A percentile compares a stretch with the other conserved stretches of the same genome.
These are phyloP conservation scores for Agrotis ipsilon DNA, from an alignment of 2,888 invertebrate species.

Conservation along the genomic window DNA sequence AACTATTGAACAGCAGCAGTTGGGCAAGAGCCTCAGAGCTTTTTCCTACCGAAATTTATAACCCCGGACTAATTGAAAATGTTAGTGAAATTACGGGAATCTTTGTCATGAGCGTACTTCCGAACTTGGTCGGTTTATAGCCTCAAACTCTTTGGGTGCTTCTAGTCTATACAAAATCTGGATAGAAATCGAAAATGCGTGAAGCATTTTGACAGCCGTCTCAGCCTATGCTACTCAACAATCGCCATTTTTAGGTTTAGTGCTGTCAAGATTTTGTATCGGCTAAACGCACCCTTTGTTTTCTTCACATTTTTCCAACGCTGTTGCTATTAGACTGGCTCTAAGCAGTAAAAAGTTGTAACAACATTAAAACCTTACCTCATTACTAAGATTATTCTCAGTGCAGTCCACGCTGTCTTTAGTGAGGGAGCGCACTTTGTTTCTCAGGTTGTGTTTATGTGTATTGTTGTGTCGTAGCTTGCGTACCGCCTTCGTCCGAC, in stretches of 20 bases:
- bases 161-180: too few relatives aligned
- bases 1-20: too few relatives aligned
- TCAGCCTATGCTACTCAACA: too few relatives aligned
- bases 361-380: constrained; percentile 70
- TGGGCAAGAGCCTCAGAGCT: not conserved
- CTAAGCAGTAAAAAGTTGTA: constrained; percentile 55
- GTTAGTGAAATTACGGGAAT: constrained; percentile 61
- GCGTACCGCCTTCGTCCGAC: constrained; percentile 94
- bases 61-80: constrained; percentile 51
- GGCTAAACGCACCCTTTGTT: too few relatives aligned
- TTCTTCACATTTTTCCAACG: constrained; percentile 80
- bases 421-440: constrained; percentile 84
- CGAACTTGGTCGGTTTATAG: constrained; percentile 74
- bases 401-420: constrained; percentile 84
- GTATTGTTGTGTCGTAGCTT: constrained; percentile 92
- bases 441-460: constrained; percentile 88
- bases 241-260: too few relatives aligned
- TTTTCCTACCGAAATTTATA: not conserved
- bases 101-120: constrained; percentile 78
- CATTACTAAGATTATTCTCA: constrained; percentile 81
- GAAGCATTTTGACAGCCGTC: too few relatives aligned
- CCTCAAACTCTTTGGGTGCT: constrained; percentile 83
- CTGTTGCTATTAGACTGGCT: constrained; percentile 75
- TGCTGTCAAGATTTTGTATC: too few relatives aligned
- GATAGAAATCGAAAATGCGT: too few relatives aligned